Percentiles rank a stretch among this genome's conserved stretches.
Conservation (phyloP, 2,113 vertebrate genomes). For the Gavialis gangeticus region DNA sequence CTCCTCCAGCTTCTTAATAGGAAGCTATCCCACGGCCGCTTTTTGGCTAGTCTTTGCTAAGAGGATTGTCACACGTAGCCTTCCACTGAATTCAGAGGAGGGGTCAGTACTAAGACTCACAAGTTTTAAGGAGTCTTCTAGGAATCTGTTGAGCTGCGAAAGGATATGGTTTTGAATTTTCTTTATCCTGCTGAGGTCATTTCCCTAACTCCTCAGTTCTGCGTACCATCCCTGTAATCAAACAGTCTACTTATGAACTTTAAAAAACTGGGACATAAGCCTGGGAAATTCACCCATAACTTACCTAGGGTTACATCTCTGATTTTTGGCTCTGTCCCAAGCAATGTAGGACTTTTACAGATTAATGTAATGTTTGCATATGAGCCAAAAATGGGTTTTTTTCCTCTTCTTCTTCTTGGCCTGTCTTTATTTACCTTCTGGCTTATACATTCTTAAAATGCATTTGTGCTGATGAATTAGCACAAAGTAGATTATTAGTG, state of each 20-base stretch:
- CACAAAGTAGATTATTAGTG: conserved; percentile 14
- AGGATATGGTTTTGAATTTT: not conserved
- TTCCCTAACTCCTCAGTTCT: not conserved
- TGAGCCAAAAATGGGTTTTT: conserved; percentile 27
- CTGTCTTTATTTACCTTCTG: conserved; percentile 58
- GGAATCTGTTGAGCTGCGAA: not conserved
- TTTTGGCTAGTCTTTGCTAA: not conserved
- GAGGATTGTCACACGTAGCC: not conserved
- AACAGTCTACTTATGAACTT: not conserved
- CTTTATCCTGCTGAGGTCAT: not conserved
- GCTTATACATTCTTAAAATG: conserved; percentile 57
- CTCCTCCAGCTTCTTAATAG: not conserved
- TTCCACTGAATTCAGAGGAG: not conserved
- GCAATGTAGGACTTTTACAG: not conserved
- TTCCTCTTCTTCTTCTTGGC: not conserved
- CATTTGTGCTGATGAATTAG: conserved; percentile 33
- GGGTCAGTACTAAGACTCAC: not conserved
- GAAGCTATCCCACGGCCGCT: not conserved
- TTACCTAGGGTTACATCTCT: conserved; percentile 41
- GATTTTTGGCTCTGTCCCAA: conserved; percentile 19
- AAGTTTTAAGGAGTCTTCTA: not conserved
- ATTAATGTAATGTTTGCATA: conserved; percentile 51
- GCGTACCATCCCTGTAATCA: not conserved
- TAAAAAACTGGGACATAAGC: not conserved
- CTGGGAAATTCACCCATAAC: conserved; percentile 10